These are phyloP conservation scores for Elymnias hypermnestra DNA, from an alignment of 1,140 invertebrate species.

Conservation along the genomic window DNA sequence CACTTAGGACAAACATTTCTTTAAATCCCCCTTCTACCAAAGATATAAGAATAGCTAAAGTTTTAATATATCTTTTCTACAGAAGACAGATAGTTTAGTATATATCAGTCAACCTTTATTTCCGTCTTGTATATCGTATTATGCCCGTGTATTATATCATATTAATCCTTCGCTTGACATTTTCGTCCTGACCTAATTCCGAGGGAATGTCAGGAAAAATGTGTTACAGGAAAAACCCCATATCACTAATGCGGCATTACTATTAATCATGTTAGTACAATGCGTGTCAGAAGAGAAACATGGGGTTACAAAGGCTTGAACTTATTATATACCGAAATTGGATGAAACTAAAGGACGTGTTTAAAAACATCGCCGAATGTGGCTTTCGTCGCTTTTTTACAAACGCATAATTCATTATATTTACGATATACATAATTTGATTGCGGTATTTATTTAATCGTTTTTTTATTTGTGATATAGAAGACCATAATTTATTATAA, in stretches of 20 bases:
- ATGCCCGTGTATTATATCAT: constrained; percentile 12
- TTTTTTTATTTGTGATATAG: too few relatives aligned
- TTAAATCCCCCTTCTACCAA: too few relatives aligned
- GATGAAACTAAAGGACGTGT: constrained; percentile 4
- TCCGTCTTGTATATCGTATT: constrained; percentile 16
- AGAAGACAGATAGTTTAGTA: neutral
- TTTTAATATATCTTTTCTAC: too few relatives aligned
- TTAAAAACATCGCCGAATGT: constrained; percentile 1
- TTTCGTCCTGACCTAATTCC: constrained; percentile 37
- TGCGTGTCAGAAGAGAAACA: constrained; percentile 39
- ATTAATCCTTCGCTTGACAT: constrained; percentile 34
- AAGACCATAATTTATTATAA: too few relatives aligned
- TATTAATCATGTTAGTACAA: constrained; percentile 69
- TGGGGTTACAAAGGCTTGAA: constrained; percentile 44
- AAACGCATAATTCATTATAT: neutral
- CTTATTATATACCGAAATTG: constrained; percentile 18
- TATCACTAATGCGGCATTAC: constrained; percentile 53
- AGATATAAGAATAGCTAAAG: too few relatives aligned
- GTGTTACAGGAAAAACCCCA: constrained; percentile 41
- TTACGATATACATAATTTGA: neutral
- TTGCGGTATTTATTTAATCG: constrained; percentile 1
- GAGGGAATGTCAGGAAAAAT: constrained; percentile 39
- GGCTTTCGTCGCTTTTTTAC: neutral
- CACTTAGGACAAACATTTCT: too few relatives aligned
- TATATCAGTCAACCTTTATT: constrained; percentile 10